Evolutionary conservation across 1,140 invertebrate species (phyloP).

Genomic region (Lepidurus arcticus): DNA sequence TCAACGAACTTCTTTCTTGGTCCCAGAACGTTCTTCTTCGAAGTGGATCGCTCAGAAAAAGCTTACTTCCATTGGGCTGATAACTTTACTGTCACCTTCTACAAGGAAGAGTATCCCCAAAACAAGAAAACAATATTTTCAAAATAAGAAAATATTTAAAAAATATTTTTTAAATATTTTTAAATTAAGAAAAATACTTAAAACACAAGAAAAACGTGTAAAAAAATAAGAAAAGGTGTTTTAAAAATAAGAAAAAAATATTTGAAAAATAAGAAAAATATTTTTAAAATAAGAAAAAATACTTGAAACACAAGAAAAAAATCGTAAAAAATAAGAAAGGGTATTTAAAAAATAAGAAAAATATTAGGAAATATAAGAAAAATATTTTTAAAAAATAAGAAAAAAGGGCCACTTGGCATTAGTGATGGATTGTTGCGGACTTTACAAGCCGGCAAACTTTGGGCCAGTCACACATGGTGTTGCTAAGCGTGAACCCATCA

Average conservation of each 20-base stretch:
- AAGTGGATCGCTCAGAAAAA: too few species aligned
- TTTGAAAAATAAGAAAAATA: background rate
- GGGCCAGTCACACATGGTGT: background rate
- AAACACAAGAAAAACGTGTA: conserved; percentile 8
- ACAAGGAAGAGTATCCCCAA: too few species aligned
- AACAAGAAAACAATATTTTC: too few species aligned
- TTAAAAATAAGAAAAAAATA: background rate
- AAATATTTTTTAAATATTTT: too few species aligned
- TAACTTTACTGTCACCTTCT: too few species aligned
- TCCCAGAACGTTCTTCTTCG: too few species aligned
- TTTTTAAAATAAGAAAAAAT: background rate
- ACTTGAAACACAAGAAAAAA: background rate
- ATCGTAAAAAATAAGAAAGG: background rate
- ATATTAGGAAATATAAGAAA: background rate
- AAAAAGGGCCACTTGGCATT: conserved; percentile 21
- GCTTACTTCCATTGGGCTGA: too few species aligned
- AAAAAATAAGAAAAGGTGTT: background rate
- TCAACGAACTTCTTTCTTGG: too few species aligned
- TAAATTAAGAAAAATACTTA: background rate
- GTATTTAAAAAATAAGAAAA: background rate
- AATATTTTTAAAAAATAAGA: background rate
- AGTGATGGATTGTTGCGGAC: background rate
- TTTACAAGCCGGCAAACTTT: background rate
- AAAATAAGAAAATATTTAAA: too few species aligned
- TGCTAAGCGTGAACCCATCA: conserved; percentile 21